Base-by-base conservation (phyloP, 2,113 vertebrate species). In the Mixornis gularis region DNA sequence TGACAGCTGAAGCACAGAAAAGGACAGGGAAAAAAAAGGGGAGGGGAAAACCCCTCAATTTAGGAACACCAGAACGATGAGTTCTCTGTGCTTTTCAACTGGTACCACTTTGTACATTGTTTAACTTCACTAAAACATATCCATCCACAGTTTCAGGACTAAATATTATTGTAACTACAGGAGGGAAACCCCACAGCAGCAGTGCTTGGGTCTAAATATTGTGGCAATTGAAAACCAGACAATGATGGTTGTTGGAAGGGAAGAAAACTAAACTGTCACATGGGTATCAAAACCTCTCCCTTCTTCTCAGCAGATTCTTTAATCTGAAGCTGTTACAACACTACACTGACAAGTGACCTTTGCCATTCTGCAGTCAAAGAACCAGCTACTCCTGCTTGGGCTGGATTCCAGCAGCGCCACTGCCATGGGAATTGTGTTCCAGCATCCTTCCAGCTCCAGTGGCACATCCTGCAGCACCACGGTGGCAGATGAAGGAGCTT, bases 1-100 rank as follows among this genome's bases (percentile, higher is more conserved):
- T 81, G 90, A 90, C 84, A 95, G 69, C 46, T 79, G 58, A 89
- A 85, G 60, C 15, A 79, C 6, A 2, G 59, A 64, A 79, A 86
- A 63, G 89, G 55, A 29, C 17, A 27, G 21, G 27, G 21, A 25
- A 7, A 29, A 34, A 30, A 32, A 27, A 48, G 12, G 9, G 6
- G 9, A 7, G 32, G 13, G 7, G 30, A 79, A 89, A 65, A 0
- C 0, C 11, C 24, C 40, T 51, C 26, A 36, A 7, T 82, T 66
- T 83, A 44, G 46, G 41, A 62, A 21, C 10, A n/a, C 9, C 26
- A 36, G 48, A 92, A 88, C 48, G 25, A 48, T 80, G 36, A 21
- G n/a, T 65, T 89, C 53, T 85, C 26, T n/a, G n/a, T 30, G 26
- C 34, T 91, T 12, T 85, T 77, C 29, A n/a, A 24, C 34, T 13